Percentiles rank a stretch among this genome's conserved stretches.
Conservation (phyloP, 2,888 invertebrate genomes). For the Phymatocera aterrima region DNA sequence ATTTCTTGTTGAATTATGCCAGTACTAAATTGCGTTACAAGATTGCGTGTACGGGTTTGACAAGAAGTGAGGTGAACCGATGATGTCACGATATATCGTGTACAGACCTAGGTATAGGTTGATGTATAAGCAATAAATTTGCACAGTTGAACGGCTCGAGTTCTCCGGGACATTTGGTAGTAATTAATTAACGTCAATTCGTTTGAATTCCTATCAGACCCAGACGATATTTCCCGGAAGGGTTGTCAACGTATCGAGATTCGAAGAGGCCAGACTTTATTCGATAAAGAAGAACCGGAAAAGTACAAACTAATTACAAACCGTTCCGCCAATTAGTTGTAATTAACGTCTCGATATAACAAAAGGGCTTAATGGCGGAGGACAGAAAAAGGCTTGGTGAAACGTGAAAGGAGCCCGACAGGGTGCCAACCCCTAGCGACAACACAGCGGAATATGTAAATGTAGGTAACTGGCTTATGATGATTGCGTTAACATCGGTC, state of each 20-base stretch:
- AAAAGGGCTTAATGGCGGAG: not conserved
- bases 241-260: not conserved
- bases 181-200: not conserved
- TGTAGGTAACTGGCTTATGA: not conserved
- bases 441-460: not conserved
- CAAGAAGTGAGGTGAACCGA: not conserved
- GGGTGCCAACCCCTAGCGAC: not conserved
- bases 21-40: not conserved
- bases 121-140: not conserved
- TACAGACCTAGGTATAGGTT: not conserved
- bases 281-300: not conserved
- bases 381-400: no score
- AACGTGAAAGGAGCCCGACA: not conserved
- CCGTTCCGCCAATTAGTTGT: conserved; percentile 8
- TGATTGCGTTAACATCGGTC: conserved; percentile 26
- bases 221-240: not conserved
- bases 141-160: not conserved
- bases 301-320: conserved; percentile 20
- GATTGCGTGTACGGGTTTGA: not conserved
- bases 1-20: not conserved
- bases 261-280: not conserved
- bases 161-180: not conserved
- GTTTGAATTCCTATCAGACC: not conserved
- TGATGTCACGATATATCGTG: not conserved
- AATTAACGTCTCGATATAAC: not conserved